Evolutionary conservation across 2,888 invertebrate genomes (phyloP).

Genomic region (Aspidapion aeneum): DNA sequence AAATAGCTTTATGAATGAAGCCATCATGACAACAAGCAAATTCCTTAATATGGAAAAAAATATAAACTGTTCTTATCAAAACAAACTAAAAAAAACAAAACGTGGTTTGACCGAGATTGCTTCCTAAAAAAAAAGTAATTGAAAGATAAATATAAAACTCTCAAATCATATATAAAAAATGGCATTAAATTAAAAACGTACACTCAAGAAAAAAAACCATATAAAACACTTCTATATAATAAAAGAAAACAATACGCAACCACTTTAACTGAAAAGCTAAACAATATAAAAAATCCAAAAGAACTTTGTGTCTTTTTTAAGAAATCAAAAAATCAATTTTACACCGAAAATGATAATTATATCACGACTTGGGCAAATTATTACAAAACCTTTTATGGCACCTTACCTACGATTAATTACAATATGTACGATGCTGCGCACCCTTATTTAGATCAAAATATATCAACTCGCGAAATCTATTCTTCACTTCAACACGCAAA

Average conservation of each 20-base stretch:
- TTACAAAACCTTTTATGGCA: not conserved
- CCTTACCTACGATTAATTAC: not conserved
- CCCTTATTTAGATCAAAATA: not conserved
- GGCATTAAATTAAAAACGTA: not conserved
- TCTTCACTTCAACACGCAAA: too few relatives aligned
- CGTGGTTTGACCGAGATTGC: not conserved
- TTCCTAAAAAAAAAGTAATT: not conserved
- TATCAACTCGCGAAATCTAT: too few relatives aligned
- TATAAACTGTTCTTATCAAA: not conserved
- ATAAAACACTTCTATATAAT: not conserved
- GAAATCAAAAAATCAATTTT: not conserved
- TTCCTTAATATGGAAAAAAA: not conserved
- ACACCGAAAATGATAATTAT: not conserved
- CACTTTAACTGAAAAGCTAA: not conserved
- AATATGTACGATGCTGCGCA: not conserved
- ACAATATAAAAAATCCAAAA: not conserved
- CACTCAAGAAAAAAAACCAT: not conserved
- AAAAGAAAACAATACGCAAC: not conserved
- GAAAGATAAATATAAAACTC: not conserved
- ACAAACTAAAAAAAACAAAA: not conserved
- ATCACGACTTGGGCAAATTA: not conserved
- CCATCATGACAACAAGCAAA: not conserved
- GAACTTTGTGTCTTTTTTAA: not conserved
- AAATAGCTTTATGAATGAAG: not conserved
- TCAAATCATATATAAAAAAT: not conserved